Evolutionary conservation across 2,888 invertebrate genomes (phyloP).

Genomic region (Tolmerus cingulatus): DNA sequence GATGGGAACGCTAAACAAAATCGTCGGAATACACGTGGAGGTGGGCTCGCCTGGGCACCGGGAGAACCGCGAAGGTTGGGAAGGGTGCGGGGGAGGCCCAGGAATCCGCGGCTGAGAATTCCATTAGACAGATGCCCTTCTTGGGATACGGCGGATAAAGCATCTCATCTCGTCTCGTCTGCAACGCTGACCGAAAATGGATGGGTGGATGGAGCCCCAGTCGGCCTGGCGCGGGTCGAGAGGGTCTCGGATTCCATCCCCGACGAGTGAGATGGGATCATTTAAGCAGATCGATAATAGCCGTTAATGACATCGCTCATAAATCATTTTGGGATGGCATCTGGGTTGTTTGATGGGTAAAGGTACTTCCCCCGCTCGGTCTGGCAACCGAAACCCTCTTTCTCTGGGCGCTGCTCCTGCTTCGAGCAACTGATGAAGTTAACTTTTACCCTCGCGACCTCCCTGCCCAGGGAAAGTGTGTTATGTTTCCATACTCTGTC

Average conservation of each 20-base stretch:
- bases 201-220: background rate
- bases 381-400: background rate
- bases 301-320: conserved; percentile 45
- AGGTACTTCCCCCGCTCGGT: background rate
- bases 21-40: background rate
- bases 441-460: conserved; percentile 22
- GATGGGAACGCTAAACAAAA: background rate
- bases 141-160: conserved; percentile 19
- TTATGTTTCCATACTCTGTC: conserved; percentile 21
- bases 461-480: background rate
- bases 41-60: background rate
- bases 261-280: conserved; percentile 33
- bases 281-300: conserved; percentile 44
- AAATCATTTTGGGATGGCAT: conserved; percentile 45
- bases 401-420: background rate
- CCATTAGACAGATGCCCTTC: conserved; percentile 8
- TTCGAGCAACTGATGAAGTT: conserved; percentile 29
- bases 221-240: background rate
- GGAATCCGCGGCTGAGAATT: conserved; percentile 23
- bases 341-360: conserved; percentile 39
- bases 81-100: background rate
- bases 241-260: conserved; percentile 13
- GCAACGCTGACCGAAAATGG: background rate
- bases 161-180: background rate
- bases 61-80: background rate